phyloP scores from a whole-genome alignment of 2,888 invertebrate genomes.

The Drymonia ruficornis region DNA sequence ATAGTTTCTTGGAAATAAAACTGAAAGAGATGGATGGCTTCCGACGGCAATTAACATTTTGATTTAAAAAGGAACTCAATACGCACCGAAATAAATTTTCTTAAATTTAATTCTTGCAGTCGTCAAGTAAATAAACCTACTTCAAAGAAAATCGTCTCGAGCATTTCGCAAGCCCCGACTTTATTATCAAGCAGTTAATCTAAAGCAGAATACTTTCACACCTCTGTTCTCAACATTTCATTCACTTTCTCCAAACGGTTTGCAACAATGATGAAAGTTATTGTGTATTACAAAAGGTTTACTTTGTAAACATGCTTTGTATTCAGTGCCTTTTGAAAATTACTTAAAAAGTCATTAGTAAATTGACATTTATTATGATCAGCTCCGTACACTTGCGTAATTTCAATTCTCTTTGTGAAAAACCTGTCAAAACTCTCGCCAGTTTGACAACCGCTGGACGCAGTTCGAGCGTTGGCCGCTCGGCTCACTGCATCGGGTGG shows the following conservation, averaged over 20 bases:
- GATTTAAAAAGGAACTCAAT: background rate
- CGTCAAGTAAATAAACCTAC: background rate
- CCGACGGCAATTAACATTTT: conserved; percentile 26
- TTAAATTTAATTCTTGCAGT: background rate
- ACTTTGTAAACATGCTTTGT: conserved; percentile 18
- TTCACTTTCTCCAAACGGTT: conserved; percentile 60
- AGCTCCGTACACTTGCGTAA: background rate
- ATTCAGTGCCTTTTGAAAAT: conserved; percentile 24
- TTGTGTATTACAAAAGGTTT: conserved; percentile 37
- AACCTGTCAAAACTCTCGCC: background rate
- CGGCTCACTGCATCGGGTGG: too few species aligned
- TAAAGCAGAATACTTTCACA: conserved; percentile 59
- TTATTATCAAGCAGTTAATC: conserved; percentile 41
- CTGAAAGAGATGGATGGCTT: conserved; percentile 32
- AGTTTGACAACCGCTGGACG: too few species aligned
- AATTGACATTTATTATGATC: conserved; percentile 12
- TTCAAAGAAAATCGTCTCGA: conserved; percentile 1
- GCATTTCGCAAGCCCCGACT: conserved; percentile 12
- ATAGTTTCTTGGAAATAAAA: conserved; percentile 19
- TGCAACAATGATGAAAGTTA: conserved; percentile 62
- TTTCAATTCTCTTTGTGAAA: background rate
- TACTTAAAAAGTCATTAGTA: conserved; percentile 13
- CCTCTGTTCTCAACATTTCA: conserved; percentile 63
- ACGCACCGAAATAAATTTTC: background rate
- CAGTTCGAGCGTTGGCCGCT: too few species aligned